These are phyloP conservation scores for Panthera leo DNA, from an alignment of 2,113 vertebrate species.

Conservation along the genomic window DNA sequence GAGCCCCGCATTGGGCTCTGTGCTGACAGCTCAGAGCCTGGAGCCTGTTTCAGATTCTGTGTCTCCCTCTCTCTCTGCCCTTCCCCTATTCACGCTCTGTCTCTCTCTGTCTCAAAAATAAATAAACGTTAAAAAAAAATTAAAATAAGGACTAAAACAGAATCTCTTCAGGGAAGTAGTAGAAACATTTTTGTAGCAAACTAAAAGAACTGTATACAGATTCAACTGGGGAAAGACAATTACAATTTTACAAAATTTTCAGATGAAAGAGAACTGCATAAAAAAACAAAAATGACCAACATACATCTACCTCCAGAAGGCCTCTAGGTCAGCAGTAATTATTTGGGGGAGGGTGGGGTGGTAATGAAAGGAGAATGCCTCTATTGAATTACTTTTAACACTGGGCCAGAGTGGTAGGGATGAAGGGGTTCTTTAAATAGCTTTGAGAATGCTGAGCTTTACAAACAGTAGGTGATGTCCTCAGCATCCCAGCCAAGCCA, in stretches of 20 bases:
- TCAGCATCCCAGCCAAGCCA: constrained; percentile 20
- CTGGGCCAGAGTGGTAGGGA: constrained; percentile 55
- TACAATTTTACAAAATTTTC: constrained; percentile 20
- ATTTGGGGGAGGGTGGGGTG: not conserved
- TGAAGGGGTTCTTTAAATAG: constrained; percentile 64
- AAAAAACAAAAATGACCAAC: not conserved
- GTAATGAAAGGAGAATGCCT: not conserved
- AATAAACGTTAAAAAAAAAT: too few species aligned
- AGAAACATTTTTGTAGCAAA: not conserved
- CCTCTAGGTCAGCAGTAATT: constrained; percentile 45
- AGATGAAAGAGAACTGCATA: not conserved
- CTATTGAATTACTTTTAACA: constrained; percentile 54
- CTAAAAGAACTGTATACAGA: not conserved
- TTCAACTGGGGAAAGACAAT: not conserved
- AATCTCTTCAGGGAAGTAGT: not conserved
- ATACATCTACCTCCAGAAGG: not conserved
- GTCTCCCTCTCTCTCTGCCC: too few species aligned
- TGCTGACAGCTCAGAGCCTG: too few species aligned
- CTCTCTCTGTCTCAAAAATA: too few species aligned
- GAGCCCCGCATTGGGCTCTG: too few species aligned
- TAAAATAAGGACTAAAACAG: not conserved
- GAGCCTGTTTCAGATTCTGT: too few species aligned
- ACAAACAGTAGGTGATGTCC: constrained; percentile 63
- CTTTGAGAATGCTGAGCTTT: constrained; percentile 66
- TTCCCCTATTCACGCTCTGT: too few species aligned